These are phyloP conservation scores for Xylota sylvarum DNA, from an alignment of 2,888 invertebrate species.

Conservation along the genomic window DNA sequence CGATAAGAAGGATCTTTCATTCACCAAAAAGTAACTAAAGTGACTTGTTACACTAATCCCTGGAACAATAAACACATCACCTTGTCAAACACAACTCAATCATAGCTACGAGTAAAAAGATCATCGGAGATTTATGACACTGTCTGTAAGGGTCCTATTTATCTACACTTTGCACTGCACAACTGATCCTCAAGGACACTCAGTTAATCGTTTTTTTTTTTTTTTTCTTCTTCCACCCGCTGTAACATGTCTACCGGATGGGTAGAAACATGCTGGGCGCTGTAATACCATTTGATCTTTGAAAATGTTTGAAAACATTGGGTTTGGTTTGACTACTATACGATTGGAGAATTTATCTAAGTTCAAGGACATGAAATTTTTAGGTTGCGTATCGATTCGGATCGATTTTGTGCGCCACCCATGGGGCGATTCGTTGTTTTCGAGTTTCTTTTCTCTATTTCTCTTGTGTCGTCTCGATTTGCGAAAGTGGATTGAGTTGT, in stretches of 20 bases:
- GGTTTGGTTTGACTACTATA: slow-evolving; percentile 73
- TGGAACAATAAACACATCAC: slow-evolving; percentile 33
- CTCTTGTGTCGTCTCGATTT: slow-evolving; percentile 58
- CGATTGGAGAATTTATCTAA: slow-evolving; percentile 34
- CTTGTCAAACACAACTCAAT: slow-evolving; percentile 58
- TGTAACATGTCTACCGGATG: slow-evolving; percentile 71
- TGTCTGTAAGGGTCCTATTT: slow-evolving; percentile 39
- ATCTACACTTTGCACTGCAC: slow-evolving; percentile 53
- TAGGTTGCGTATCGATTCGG: slow-evolving; percentile 57
- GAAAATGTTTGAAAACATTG: slow-evolving; percentile 75
- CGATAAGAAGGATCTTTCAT: too few relatives aligned
- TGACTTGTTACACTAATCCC: slow-evolving; percentile 30
- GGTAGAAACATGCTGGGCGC: slow-evolving; percentile 55
- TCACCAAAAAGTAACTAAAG: slow-evolving; percentile 11
- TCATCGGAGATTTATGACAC: slow-evolving; percentile 73
- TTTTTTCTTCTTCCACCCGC: slow-evolving; percentile 31
- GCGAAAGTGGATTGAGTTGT: slow-evolving; percentile 71
- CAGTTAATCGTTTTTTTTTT: slow-evolving; percentile 62
- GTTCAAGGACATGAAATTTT: slow-evolving; percentile 55
- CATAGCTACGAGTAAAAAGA: slow-evolving; percentile 67
- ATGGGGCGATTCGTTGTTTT: slow-evolving; percentile 50
- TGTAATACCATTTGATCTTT: slow-evolving; percentile 68
- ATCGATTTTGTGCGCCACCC: slow-evolving; percentile 63
- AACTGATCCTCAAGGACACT: slow-evolving; percentile 68
- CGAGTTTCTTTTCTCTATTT: slow-evolving; percentile 42